phyloP scores from a whole-genome alignment of 2,797 vertebrate species.

The Vireo griseus region DNA sequence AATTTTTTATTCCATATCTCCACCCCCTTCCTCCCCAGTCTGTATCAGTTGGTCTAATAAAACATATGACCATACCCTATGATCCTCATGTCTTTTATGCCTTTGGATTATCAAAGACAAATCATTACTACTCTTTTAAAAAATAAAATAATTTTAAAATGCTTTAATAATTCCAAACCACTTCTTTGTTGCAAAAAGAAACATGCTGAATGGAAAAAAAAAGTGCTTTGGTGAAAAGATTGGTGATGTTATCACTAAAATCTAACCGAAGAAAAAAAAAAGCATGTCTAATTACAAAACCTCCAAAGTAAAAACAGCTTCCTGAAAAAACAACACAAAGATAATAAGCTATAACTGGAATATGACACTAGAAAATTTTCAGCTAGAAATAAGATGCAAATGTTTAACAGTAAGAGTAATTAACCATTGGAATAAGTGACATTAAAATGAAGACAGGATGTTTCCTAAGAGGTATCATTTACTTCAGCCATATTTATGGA shows the following conservation, averaged over 20 bases:
- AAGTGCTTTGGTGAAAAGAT: neutral
- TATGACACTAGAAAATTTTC: neutral
- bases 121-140: neutral
- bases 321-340: neutral
- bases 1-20: neutral
- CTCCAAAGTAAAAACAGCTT: neutral
- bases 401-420: constrained; percentile 58
- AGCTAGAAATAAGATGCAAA: constrained; percentile 42
- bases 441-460: constrained; percentile 47
- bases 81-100: neutral
- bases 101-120: neutral
- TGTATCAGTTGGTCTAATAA: neutral
- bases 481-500: constrained; percentile 40
- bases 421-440: constrained; percentile 26
- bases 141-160: neutral
- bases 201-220: neutral
- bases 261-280: neutral
- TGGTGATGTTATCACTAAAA: neutral
- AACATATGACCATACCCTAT: neutral
- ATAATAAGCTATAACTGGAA: constrained; percentile 27
- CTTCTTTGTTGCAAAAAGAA: neutral
- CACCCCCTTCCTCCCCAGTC: rapidly evolving
- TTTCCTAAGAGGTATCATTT: constrained; percentile 47
- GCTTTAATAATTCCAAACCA: neutral
- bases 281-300: neutral